Conservation (phyloP, 64 coral and sea anemone genomes). For the Platygyra sinensis region DNA sequence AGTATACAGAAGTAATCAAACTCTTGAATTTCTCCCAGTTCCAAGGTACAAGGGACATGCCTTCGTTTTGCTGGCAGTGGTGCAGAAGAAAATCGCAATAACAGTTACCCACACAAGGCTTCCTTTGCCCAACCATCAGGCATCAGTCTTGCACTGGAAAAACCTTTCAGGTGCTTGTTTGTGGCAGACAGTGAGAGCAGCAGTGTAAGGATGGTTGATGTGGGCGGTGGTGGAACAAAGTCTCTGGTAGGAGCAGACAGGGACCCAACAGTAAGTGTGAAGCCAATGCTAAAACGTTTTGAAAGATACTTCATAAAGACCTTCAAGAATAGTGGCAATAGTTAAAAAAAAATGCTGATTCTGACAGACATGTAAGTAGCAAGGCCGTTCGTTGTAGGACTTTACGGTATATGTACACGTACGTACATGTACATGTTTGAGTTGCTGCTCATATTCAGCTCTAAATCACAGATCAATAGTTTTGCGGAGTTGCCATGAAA, state of each 20-base stretch:
- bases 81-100: constrained; percentile 96
- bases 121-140: constrained; percentile 95
- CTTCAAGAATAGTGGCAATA: no score
- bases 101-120: constrained; percentile 99
- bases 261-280: constrained; percentile 77
- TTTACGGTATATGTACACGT: no score
- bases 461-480: no score
- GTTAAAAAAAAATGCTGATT: no score
- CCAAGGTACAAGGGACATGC: constrained; percentile 57
- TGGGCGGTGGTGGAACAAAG: constrained; percentile 85
- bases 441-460: no score
- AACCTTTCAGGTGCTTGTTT: constrained; percentile 74
- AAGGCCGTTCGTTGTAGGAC: no score
- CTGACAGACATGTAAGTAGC: no score
- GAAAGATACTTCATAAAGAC: no score
- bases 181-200: constrained; percentile 98
- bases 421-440: no score
- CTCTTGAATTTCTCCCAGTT: neutral
- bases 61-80: constrained; percentile 96
- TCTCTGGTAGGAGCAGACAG: constrained; percentile 94
- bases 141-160: constrained; percentile 66
- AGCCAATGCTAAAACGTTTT: neutral
- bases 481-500: no score
- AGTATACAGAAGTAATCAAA: no score
- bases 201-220: constrained; percentile 74